Base-by-base conservation (phyloP, 2,797 vertebrate genomes). In the Lepus oiostolus region DNA sequence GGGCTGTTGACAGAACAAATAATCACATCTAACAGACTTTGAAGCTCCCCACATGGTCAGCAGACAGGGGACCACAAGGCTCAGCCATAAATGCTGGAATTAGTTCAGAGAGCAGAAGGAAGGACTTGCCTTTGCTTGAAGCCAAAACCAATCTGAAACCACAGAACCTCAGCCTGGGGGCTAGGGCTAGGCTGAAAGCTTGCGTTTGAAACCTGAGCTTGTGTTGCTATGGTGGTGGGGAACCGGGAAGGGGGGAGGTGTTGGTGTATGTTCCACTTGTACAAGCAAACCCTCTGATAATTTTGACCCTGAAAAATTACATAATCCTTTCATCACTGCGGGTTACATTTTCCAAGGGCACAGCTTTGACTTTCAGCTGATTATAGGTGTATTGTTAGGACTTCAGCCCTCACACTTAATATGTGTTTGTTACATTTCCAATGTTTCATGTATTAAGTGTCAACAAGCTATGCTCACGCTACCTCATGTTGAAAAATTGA, bases 1-100 rank as follows among this genome's bases (percentile, higher is more conserved):
- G 84, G 93, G 90, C 94, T 97, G 77, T 97, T 97, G 96, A 92
- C 85, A 96, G 88, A 98, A 96, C 88, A 97, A 97, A 96, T 83
- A 95, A 86, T 88, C 75, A 58, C 95, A 82, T 85, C 35, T 80
- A 85, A 93, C 95, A 97, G 93, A 92, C 81, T 88, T 97, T 95
- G 94, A 96, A 96, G 87, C 94, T 93, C 88, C 77, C 90, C 95
- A 96, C 96, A 93, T 96, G 96, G 96, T 96, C 91, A 95, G 94
- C 95, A 97, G 97, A 96, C 75, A 79, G 94, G 96, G 90, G 91
- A 82, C 95, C 93, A 96, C 93, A 83, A 67, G 68, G 83, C 91
- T 93, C 58, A 67, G 79, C 83, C 72, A 26, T 92, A 71, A 90
- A 88, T 35, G 67, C 91, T 97, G 96, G 93, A 96, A 96, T 94